A percentile compares a stretch with the other conserved stretches of the same genome.
Conservation (phyloP, 2,113 vertebrate species). For the Phaethon lepturus region DNA sequence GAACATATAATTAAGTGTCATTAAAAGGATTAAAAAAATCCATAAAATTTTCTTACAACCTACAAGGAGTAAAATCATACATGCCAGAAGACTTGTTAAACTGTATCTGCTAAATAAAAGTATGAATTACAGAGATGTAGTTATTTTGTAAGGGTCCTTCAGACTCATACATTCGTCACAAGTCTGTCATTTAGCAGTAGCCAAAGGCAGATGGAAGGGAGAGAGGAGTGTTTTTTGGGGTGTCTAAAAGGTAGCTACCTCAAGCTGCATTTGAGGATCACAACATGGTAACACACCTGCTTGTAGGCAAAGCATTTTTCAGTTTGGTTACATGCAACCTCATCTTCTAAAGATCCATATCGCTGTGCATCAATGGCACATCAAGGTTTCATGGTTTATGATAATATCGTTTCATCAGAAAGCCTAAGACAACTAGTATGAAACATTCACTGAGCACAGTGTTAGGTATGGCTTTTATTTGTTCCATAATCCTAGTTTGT, state of each 20-base stretch:
- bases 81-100: background rate
- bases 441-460: background rate
- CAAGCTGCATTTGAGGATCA: background rate
- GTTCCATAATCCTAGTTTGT: background rate
- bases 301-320: background rate
- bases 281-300: background rate
- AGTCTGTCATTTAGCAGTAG: background rate
- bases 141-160: background rate
- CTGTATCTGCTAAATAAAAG: background rate
- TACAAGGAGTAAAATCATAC: background rate
- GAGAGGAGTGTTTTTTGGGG: background rate
- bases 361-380: background rate
- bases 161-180: background rate
- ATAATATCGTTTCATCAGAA: background rate
- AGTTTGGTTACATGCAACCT: background rate
- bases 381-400: background rate
- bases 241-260: background rate
- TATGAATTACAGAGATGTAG: background rate
- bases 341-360: background rate
- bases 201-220: background rate
- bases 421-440: background rate
- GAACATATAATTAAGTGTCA: background rate
- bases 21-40: background rate
- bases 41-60: background rate
- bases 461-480: background rate